Evolutionary conservation across 2,888 invertebrate species (phyloP), one percentile per base, ranked within the genome.

Genomic region (Ophion slaviceki): DNA sequence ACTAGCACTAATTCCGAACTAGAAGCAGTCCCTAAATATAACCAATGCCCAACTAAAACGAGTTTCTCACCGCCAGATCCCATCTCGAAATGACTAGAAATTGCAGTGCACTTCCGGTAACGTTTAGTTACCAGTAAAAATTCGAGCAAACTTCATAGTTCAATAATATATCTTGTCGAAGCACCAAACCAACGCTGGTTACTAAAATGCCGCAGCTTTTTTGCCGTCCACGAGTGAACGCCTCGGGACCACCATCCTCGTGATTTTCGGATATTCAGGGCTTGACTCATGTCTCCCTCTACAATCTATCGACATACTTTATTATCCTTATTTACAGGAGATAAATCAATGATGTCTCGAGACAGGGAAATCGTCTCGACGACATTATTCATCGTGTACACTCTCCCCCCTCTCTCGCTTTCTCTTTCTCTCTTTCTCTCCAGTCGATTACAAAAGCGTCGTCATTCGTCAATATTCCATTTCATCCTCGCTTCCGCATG

Each of bases 391-490:
- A 61, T 24, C 53, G 53, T 53, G 53, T 17, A 53, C 14, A 53
- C 53, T 53, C 17, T 53, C 53, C 17, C 53, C 17, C 1, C 53
- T 17, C 53, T 53, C 53, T 40, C 53, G 14, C 3, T 47, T 61
- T 8, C 7, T 61, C 17, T 6, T 61, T 61, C 61, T 2, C 28
- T n/a, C 10, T 40, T 4, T 11, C 20, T 24, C 36, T 67, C 24
- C 36, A 53, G 28, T 32, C 45, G 53, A 67, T 78, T 59, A 72
- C 62, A 70, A 85, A 85, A 82, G 70, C 64, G 17, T 72, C 59
- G 64, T 68, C 81, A 75, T 81, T 74, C 24, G 36, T 28, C 64
- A 68, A 10, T 59, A 71, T 17, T 76, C 28, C 70, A 66, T 76
- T 59, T 75, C 59, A 45, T 36, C 59, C 17, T n/a, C 47, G 6